Conservation (phyloP, 2,888 invertebrate species). For the Baronia brevicornis region DNA sequence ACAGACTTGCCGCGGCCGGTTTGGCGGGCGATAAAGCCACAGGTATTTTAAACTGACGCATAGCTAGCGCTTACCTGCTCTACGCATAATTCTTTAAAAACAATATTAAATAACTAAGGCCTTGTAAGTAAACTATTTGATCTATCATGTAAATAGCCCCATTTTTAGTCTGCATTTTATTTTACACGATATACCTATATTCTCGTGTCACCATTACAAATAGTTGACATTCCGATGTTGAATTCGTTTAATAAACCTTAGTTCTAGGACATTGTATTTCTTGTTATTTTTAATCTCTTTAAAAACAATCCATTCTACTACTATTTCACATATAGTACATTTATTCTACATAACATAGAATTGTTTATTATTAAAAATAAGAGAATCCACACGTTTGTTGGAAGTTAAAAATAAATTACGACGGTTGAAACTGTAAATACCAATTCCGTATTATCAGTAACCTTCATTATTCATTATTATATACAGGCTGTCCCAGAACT, state of each 20-base stretch:
- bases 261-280: constrained; percentile 1
- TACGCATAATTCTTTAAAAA: constrained; percentile 60
- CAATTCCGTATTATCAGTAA: too few species aligned
- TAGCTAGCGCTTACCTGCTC: constrained; percentile 59
- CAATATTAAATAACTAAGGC: constrained; percentile 36
- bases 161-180: constrained; percentile 5
- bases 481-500: too few species aligned
- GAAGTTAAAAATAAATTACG: too few species aligned
- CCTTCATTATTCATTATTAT: too few species aligned
- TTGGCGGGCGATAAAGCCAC: constrained; percentile 65
- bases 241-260: too few species aligned
- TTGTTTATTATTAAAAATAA: too few species aligned
- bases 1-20: constrained; percentile 80
- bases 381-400: constrained; percentile 16
- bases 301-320: constrained; percentile 4
- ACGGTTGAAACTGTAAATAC: too few species aligned
- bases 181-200: constrained; percentile 5
- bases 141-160: constrained; percentile 10
- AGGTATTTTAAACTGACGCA: constrained; percentile 60
- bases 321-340: too few species aligned
- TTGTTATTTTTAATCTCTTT: constrained; percentile 9
- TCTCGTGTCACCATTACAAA: too few species aligned
- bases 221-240: too few species aligned
- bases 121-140: constrained; percentile 15
- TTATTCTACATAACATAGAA: too few species aligned